Percentiles rank a stretch among this genome's conserved stretches.
These are phyloP conservation scores for Montipora capitata DNA, from an alignment of 92 coral and sea anemone genomes.

Conservation along the genomic window DNA sequence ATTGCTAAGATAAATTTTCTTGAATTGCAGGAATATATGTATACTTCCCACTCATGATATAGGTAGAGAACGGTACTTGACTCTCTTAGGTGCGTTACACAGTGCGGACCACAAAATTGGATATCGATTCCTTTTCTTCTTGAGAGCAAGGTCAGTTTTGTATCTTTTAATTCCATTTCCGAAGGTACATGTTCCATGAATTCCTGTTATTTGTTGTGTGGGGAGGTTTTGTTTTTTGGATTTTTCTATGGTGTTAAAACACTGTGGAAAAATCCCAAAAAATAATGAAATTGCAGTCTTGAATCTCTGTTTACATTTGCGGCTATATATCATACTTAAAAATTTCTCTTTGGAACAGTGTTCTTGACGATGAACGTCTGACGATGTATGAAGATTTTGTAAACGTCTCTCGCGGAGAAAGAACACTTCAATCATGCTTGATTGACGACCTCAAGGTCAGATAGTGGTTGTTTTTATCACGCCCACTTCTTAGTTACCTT, in stretches of 20 bases:
- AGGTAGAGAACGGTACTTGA: constrained; percentile 90
- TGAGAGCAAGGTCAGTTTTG: constrained; percentile 84
- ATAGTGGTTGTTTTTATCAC: not conserved
- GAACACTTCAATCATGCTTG: constrained; percentile 83
- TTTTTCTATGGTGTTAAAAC: no score
- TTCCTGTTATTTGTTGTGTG: no score
- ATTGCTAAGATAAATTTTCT: not conserved
- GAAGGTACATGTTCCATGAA: not conserved
- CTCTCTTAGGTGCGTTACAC: constrained; percentile 91
- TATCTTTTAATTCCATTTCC: not conserved
- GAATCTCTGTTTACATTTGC: no score
- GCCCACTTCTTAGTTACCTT: not conserved
- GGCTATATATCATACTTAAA: not conserved
- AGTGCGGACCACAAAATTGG: constrained; percentile 91
- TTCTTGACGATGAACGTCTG: constrained; percentile 94
- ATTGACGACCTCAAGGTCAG: constrained; percentile 94
- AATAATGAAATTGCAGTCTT: no score
- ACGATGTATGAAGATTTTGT: constrained; percentile 98
- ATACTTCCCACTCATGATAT: constrained; percentile 95
- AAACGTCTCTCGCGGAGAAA: constrained; percentile 88
- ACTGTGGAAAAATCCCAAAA: no score
- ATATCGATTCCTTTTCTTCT: constrained; percentile 93
- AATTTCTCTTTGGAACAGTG: constrained; percentile 42
- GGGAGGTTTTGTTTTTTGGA: no score
- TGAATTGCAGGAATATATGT: constrained; percentile 83